Conservation (phyloP, 2,113 vertebrate genomes). For the Labeo rohita region DNA sequence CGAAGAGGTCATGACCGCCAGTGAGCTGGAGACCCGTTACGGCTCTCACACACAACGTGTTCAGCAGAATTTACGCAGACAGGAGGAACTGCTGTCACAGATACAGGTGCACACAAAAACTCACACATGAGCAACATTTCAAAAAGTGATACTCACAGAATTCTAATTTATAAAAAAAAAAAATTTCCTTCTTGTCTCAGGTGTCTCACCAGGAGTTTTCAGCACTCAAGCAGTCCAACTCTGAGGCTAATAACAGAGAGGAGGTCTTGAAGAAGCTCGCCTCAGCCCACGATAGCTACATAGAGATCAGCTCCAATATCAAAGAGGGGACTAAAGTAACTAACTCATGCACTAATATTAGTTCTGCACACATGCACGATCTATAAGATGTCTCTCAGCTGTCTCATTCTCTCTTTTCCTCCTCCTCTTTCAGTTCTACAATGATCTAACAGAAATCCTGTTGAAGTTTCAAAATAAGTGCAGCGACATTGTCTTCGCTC, state of each 20-base stretch:
- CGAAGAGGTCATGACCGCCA: constrained; percentile 89
- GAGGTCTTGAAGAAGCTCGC: constrained; percentile 97
- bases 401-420: constrained; percentile 46
- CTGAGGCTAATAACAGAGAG: constrained; percentile 92
- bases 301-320: constrained; percentile 92
- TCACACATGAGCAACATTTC: not conserved
- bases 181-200: constrained; percentile 63
- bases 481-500: constrained; percentile 97
- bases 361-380: not conserved
- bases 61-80: constrained; percentile 85
- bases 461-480: constrained; percentile 98
- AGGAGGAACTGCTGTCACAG: constrained; percentile 88
- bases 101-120: constrained; percentile 72
- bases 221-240: constrained; percentile 93
- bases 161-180: too few species aligned
- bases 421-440: constrained; percentile 86
- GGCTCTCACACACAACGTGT: constrained; percentile 87
- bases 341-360: constrained; percentile 13
- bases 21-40: constrained; percentile 88
- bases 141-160: not conserved
- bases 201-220: constrained; percentile 94
- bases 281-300: constrained; percentile 93
- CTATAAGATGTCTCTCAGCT: not conserved
- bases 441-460: constrained; percentile 94
- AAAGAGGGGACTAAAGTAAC: constrained; percentile 95